Conservation (phyloP, 2,113 vertebrate genomes). For the Ammodytes dubius region DNA sequence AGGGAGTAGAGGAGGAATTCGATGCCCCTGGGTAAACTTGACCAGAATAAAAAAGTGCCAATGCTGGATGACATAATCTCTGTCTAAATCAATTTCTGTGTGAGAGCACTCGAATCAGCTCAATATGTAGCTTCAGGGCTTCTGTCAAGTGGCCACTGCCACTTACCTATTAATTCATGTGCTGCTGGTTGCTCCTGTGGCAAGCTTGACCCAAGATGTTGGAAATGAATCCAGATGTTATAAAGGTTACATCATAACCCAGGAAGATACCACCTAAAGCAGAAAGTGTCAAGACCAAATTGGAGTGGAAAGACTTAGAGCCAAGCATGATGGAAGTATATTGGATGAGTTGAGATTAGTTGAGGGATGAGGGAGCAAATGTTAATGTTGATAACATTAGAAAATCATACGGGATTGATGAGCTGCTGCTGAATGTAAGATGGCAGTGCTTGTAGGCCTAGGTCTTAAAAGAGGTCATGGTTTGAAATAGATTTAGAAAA, state of each 20-base stretch:
- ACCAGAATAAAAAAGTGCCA: constrained; percentile 51
- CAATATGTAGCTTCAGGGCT: constrained; percentile 78
- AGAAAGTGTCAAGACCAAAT: neutral
- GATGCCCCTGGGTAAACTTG: constrained; percentile 58
- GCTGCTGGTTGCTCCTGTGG: constrained; percentile 57
- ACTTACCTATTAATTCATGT: constrained; percentile 77
- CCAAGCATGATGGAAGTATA: neutral
- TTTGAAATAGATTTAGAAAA: neutral
- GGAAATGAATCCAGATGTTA: constrained; percentile 16
- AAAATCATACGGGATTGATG: constrained; percentile 4
- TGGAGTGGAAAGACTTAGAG: constrained; percentile 21
- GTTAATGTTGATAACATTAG: constrained; percentile 9
- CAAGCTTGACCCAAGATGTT: constrained; percentile 42
- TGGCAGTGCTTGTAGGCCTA: neutral
- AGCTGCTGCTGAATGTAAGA: neutral
- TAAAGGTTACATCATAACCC: neutral
- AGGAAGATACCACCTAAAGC: neutral
- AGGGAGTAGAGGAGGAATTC: constrained; percentile 26
- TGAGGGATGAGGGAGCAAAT: constrained; percentile 5
- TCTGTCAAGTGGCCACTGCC: constrained; percentile 76
- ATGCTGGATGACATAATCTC: constrained; percentile 76
- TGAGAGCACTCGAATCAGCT: constrained; percentile 78
- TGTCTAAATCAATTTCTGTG: constrained; percentile 79
- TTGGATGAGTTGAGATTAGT: constrained; percentile 19
- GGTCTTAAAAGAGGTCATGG: neutral